These are phyloP conservation scores for Rhagoletis zephyria DNA, from an alignment of 1,140 invertebrate genomes.

Conservation along the genomic window DNA sequence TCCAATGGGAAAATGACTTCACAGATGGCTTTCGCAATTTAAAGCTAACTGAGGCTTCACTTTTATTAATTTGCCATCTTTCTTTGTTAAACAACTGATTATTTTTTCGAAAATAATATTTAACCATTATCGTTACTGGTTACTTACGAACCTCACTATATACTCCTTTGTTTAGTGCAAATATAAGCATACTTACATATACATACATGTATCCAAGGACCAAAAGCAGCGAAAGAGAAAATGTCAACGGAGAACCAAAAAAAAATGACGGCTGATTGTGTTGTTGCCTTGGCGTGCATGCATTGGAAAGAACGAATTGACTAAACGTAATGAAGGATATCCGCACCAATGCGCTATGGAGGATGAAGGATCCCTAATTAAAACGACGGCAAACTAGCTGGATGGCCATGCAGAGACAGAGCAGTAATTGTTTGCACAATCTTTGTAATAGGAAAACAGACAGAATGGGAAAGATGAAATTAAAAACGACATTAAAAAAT, in stretches of 20 bases:
- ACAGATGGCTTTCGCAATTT: not conserved
- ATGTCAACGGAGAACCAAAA: not conserved
- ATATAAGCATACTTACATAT: not conserved
- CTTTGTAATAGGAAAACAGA: not conserved
- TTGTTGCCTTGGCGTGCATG: not conserved
- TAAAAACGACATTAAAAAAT: slow-evolving; percentile 43
- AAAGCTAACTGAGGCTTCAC: not conserved
- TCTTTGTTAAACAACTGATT: not conserved
- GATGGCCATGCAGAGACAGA: not conserved
- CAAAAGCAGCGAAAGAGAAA: not conserved
- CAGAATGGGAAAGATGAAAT: not conserved
- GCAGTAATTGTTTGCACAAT: slow-evolving; percentile 32
- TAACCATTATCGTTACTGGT: not conserved
- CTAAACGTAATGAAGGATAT: slow-evolving; percentile 51
- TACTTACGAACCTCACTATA: not conserved
- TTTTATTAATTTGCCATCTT: not conserved
- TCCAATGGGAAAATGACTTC: not conserved
- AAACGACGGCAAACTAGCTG: slow-evolving; percentile 23
- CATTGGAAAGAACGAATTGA: slow-evolving; percentile 13
- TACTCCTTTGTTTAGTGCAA: not conserved
- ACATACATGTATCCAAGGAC: not conserved
- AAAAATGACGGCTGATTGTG: not conserved
- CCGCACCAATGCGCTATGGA: slow-evolving; percentile 39
- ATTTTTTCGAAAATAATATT: not conserved
- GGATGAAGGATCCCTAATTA: not conserved